A percentile compares a stretch with the other conserved stretches of the same genome.
Evolutionary conservation across 2,888 invertebrate species (phyloP).

Genomic region (Prosopocoilus inquinatus): DNA sequence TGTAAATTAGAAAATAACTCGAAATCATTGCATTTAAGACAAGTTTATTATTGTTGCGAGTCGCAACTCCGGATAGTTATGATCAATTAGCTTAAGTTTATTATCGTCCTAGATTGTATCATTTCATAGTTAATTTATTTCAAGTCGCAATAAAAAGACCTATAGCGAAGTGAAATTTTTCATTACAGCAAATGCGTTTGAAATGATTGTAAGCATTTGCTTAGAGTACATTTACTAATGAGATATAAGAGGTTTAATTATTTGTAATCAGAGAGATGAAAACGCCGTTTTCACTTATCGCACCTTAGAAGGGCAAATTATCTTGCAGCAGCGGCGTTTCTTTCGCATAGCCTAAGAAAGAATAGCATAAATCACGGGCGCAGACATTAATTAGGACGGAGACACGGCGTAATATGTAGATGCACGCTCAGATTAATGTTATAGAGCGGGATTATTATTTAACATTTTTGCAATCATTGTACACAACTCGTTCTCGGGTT

Average conservation of each 20-base stretch:
- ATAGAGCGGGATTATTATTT: conserved; percentile 36
- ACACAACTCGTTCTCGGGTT: conserved; percentile 22
- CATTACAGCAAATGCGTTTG: neutral
- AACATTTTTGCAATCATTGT: conserved; percentile 27
- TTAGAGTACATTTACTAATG: conserved; percentile 10
- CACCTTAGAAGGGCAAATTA: conserved; percentile 34
- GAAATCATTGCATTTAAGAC: too few species aligned
- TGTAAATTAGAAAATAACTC: too few species aligned
- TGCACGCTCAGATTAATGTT: conserved; percentile 46
- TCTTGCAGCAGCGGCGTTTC: conserved; percentile 27
- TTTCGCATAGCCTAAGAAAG: conserved; percentile 33
- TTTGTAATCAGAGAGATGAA: conserved; percentile 23
- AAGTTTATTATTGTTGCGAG: too few species aligned
- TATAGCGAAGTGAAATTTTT: neutral
- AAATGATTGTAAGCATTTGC: neutral
- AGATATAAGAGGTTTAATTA: conserved; percentile 21
- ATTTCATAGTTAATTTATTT: too few species aligned
- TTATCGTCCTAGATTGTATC: too few species aligned
- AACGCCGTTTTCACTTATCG: conserved; percentile 21
- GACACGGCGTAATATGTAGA: conserved; percentile 49
- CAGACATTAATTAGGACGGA: conserved; percentile 49
- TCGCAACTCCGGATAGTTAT: too few species aligned
- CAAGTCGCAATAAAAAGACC: too few species aligned
- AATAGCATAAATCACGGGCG: conserved; percentile 47
- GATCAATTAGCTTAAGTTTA: too few species aligned